Conservation (phyloP, 2,113 vertebrate species). For the Recurvirostra avosetta region DNA sequence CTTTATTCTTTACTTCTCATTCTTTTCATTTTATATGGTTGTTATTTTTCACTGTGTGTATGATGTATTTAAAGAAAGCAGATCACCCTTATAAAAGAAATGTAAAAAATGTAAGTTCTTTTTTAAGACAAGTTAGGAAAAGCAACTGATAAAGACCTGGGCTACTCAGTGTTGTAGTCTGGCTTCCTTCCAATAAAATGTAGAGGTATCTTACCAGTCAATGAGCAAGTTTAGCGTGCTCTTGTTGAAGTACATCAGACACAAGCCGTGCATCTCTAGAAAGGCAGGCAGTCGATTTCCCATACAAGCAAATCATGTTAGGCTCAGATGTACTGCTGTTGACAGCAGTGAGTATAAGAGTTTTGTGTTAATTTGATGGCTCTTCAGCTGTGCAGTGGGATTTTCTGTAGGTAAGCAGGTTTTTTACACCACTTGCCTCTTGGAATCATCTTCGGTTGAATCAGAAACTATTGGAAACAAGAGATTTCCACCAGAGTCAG, state of each 20-base stretch:
- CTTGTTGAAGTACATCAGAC: not conserved
- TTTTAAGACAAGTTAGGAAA: not conserved
- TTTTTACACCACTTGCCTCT: not conserved
- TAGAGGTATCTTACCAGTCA: not conserved
- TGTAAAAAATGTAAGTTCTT: not conserved
- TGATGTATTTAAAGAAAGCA: not conserved
- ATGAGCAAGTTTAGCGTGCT: not conserved
- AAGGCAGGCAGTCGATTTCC: not conserved
- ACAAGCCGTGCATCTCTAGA: not conserved
- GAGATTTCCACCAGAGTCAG: not conserved
- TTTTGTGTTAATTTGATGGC: not conserved
- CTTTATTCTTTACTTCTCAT: not conserved
- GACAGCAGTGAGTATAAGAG: not conserved
- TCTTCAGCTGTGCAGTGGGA: not conserved
- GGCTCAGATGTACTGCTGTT: not conserved
- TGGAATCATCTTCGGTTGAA: not conserved
- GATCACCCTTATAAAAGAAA: not conserved
- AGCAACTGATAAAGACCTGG: not conserved
- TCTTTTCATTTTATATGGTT: not conserved
- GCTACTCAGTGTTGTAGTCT: not conserved
- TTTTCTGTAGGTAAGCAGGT: conserved; percentile 18
- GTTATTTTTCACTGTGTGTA: not conserved
- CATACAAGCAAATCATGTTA: not conserved
- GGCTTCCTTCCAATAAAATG: not conserved
- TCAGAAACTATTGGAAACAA: not conserved